Evolutionary conservation across 92 coral and sea anemone species (phyloP), one percentile per base, ranked within the genome.

Genomic region (Zoanthus gigantus): DNA sequence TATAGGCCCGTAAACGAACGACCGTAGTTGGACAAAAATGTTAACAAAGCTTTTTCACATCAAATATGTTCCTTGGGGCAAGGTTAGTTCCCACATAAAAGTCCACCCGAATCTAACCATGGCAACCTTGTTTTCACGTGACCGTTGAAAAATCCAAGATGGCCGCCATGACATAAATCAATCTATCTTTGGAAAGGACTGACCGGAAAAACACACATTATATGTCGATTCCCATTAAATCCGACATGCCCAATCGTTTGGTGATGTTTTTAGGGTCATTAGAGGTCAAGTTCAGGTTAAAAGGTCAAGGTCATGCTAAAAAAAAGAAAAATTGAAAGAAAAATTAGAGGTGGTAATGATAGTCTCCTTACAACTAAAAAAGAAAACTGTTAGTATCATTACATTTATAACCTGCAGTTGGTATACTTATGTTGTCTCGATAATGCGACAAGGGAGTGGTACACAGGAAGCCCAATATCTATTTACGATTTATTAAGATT

Each of bases 1-100:
- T 45, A 88, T 84, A 29, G 89, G 63, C 76, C 76, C 46, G 76
- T 71, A 30, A 30, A 71, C 76, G 76, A 71, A 71, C 42, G 76
- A 71, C 45, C 32, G 10, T 30, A 34, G 76, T 71, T 71, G 76
- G 76, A 71, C 76, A 71, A 71, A 71, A 71, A 71, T 71, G 76
- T 68, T 68, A 68, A 68, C 74, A 68, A 68, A 68, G 74, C 74
- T 68, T 68, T 68, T 15, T 60, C 67, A 60, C 15, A 6, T 60
- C 9, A 60, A 60, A 5, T 11, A 60, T 60, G 67, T 60, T 68
- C 31, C 12, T 68, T 68, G 31, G 74, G 23, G 42, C 32, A 10
- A 47, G 52, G 52, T 47, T 47, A 47, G 52, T 47, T 47, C 52
- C 4, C 52, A 68, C 31, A 18, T 30, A 68, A 68, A 68, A 68